Conservation (phyloP, 1,140 invertebrate species). For the Planococcus citri region DNA sequence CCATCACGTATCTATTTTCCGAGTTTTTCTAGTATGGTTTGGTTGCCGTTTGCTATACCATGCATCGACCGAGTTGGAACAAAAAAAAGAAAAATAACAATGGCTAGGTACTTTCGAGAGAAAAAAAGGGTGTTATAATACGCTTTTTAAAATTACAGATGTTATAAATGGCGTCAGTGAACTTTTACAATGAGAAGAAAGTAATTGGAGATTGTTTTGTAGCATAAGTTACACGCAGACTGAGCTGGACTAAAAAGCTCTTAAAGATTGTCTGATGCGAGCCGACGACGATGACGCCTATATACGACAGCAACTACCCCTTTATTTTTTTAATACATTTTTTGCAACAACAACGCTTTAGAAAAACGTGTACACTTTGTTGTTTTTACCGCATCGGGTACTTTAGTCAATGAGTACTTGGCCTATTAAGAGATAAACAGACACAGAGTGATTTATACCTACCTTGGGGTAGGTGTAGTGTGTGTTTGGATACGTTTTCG, state of each 20-base stretch:
- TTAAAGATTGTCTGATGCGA: background rate
- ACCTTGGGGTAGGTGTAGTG: no score
- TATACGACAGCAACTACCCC: no score
- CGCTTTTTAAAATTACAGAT: slow-evolving; percentile 17
- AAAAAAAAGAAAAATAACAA: background rate
- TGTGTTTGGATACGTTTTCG: background rate
- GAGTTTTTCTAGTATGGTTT: no score
- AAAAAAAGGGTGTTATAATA: slow-evolving; percentile 12
- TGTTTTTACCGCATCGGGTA: no score
- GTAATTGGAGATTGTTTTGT: slow-evolving; percentile 2
- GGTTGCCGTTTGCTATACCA: no score
- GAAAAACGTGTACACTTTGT: no score
- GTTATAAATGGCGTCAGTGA: slow-evolving; percentile 13
- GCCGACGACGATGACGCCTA: no score
- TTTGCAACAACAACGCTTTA: no score
- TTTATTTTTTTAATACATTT: no score
- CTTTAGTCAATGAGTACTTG: no score
- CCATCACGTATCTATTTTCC: background rate
- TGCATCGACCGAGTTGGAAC: background rate
- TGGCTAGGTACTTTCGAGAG: background rate
- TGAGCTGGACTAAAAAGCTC: background rate
- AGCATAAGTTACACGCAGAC: background rate
- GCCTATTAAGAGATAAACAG: no score
- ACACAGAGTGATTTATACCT: no score
- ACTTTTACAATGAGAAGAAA: slow-evolving; percentile 12